phyloP scores from a whole-genome alignment of 2,888 invertebrate species.

The Amorpha juglandis region DNA sequence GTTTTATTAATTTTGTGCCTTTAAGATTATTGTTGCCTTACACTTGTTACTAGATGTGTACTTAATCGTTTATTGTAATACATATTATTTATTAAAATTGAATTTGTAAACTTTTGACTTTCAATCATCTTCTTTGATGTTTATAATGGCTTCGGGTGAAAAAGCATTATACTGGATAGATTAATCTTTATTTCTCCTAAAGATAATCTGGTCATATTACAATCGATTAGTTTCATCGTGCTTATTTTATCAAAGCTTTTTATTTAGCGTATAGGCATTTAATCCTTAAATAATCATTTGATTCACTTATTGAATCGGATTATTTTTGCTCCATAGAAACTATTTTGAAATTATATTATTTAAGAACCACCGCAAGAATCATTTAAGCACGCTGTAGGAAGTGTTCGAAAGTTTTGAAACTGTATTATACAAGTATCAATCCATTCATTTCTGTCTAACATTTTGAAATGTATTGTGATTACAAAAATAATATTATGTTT shows the following conservation, averaged over 20 bases:
- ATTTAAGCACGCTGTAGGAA: constrained; percentile 24
- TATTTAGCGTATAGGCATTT: not conserved
- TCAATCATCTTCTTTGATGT: not conserved
- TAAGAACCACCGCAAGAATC: constrained; percentile 14
- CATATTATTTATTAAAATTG: constrained; percentile 46
- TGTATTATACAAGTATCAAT: constrained; percentile 34
- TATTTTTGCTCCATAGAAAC: constrained; percentile 1
- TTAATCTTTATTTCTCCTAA: too few species aligned
- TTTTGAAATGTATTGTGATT: constrained; percentile 29
- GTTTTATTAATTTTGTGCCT: constrained; percentile 30
- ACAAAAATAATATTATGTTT: constrained; percentile 29
- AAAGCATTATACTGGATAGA: too few species aligned
- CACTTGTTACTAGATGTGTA: constrained; percentile 77
- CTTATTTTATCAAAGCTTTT: not conserved
- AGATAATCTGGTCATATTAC: too few species aligned
- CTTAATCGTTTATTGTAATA: constrained; percentile 46
- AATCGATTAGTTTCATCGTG: not conserved
- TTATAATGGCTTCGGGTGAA: too few species aligned
- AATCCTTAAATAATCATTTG: not conserved
- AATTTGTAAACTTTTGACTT: constrained; percentile 24
- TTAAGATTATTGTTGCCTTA: constrained; percentile 40
- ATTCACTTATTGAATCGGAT: not conserved
- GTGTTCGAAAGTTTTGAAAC: constrained; percentile 36
- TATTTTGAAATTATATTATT: not conserved
- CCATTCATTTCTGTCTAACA: constrained; percentile 35